These are phyloP conservation scores for Calcarius ornatus DNA, from an alignment of 2,113 vertebrate species.

Conservation along the genomic window DNA sequence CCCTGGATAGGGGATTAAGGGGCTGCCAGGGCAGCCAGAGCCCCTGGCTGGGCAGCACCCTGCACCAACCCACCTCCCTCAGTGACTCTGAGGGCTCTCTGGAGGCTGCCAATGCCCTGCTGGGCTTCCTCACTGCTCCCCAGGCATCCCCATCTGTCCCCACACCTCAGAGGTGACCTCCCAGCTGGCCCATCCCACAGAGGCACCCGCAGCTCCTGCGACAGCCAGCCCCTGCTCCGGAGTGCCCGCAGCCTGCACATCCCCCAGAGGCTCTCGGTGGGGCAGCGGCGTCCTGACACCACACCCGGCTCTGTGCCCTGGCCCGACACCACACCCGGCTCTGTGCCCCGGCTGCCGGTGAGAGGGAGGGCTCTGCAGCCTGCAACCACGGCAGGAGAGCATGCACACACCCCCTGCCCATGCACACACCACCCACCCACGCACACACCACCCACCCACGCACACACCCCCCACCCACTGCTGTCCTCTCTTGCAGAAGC, in stretches of 20 bases:
- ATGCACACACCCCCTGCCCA: neutral
- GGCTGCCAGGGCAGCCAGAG: neutral
- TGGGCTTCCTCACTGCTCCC: neutral
- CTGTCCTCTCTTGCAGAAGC: neutral
- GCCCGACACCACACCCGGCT: accelerated
- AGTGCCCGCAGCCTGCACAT: neutral
- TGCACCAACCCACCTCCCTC: neutral
- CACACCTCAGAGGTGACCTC: neutral
- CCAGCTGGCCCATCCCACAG: neutral
- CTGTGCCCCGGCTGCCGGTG: neutral
- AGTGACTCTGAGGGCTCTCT: neutral
- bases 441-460: too few species aligned
- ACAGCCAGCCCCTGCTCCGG: neutral
- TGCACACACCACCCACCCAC: neutral
- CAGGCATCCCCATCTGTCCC: neutral
- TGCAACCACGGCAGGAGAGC: neutral
- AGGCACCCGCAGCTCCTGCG: neutral
- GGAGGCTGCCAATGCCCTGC: neutral
- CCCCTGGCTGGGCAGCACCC: neutral
- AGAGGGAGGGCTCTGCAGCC: neutral
- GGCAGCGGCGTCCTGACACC: neutral
- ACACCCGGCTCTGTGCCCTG: neutral
- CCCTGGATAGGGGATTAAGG: neutral
- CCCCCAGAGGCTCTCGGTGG: neutral
- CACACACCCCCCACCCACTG: neutral